phyloP scores from a whole-genome alignment of 1,140 invertebrate species.

The Zaprionus capensis region DNA sequence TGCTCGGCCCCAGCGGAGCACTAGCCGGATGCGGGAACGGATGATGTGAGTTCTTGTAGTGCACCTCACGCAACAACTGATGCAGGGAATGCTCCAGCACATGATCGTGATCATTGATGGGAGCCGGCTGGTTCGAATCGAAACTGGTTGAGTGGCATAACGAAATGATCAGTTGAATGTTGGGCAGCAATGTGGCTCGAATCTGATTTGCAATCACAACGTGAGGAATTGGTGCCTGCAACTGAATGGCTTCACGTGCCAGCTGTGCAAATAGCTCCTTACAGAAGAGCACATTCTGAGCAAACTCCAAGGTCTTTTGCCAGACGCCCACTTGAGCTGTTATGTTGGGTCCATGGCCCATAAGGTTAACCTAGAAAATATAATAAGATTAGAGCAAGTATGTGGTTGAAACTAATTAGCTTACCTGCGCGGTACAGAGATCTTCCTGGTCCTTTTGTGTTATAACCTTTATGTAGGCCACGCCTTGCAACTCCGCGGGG shows the following conservation, averaged over 20 bases:
- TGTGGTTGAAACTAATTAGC: not conserved
- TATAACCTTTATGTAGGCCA: constrained; percentile 97
- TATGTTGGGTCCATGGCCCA: constrained; percentile 87
- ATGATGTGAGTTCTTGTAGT: constrained; percentile 96
- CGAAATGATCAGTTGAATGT: constrained; percentile 93
- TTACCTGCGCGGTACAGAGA: constrained; percentile 88
- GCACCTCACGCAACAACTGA: constrained; percentile 95
- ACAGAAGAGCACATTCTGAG: constrained; percentile 98
- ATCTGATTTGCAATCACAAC: constrained; percentile 99
- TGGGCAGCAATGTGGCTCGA: constrained; percentile 96
- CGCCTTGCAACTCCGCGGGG: constrained; percentile 96
- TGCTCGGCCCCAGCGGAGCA: constrained; percentile 95
- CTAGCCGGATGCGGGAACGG: constrained; percentile 97
- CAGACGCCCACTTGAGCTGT: constrained; percentile 90
- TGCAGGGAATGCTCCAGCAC: constrained; percentile 98
- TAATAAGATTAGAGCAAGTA: constrained; percentile 67
- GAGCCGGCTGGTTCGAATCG: constrained; percentile 88
- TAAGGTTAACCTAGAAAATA: constrained; percentile 86
- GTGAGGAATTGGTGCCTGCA: constrained; percentile 96
- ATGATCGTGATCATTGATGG: constrained; percentile 94
- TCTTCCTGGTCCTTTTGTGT: constrained; percentile 97
- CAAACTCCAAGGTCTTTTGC: constrained; percentile 97
- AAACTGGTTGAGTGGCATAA: constrained; percentile 90
- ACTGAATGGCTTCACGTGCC: constrained; percentile 96
- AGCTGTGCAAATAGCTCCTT: constrained; percentile 98